Evolutionary conservation across 2,113 vertebrate species (phyloP).

Genomic region (Syngnathus floridae): DNA sequence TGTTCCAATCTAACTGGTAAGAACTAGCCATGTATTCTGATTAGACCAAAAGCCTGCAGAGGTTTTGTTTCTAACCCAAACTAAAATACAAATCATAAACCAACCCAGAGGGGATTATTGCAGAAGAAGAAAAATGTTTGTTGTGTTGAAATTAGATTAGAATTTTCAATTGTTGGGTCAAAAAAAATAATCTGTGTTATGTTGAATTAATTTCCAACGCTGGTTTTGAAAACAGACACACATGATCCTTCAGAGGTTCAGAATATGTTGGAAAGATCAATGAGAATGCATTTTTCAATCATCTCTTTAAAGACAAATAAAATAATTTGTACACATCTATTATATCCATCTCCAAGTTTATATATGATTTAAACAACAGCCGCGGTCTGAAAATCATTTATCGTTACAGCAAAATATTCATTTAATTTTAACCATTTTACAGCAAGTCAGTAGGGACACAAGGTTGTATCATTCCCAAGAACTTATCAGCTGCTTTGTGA

Average conservation of each 20-base stretch:
- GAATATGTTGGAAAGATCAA: neutral
- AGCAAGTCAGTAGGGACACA: neutral
- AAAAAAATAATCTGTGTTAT: neutral
- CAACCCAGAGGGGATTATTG: constrained; percentile 17
- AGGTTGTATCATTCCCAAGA: neutral
- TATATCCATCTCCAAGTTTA: neutral
- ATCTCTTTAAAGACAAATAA: neutral
- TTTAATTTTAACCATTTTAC: neutral
- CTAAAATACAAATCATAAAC: constrained; percentile 25
- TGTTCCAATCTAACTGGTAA: neutral
- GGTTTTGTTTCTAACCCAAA: constrained; percentile 18
- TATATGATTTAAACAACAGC: neutral
- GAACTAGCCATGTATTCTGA: neutral
- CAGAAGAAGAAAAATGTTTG: neutral
- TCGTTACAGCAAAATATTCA: neutral
- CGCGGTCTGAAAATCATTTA: neutral
- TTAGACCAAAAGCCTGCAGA: neutral
- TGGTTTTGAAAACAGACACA: constrained; percentile 16
- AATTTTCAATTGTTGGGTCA: too few species aligned
- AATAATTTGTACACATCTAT: neutral
- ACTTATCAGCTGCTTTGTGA: neutral
- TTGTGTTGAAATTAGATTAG: too few species aligned
- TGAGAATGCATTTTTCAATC: neutral
- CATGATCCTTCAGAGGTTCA: constrained; percentile 20
- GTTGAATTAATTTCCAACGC: constrained; percentile 4